Conservation (phyloP, 2,797 vertebrate species). For the Pogoniulus pusillus region DNA sequence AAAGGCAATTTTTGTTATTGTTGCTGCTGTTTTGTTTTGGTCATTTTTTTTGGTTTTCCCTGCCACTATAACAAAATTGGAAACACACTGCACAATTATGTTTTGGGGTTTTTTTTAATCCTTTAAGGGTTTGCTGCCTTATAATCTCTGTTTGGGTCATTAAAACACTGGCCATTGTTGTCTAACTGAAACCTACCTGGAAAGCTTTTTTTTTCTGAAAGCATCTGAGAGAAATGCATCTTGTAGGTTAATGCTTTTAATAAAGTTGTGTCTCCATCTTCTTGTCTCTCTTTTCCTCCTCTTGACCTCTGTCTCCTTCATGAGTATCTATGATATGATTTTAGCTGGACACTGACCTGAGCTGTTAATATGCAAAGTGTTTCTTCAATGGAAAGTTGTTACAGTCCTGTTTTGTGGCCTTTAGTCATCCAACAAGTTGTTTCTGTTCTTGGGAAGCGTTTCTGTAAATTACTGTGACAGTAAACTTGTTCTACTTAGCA, state of each 20-base stretch:
- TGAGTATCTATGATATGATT: neutral
- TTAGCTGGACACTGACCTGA: neutral
- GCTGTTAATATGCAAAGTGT: neutral
- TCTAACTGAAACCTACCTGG: fast-evolving
- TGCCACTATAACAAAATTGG: neutral
- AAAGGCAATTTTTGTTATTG: neutral
- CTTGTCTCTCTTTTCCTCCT: neutral
- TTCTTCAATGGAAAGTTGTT: neutral
- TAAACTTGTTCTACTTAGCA: neutral
- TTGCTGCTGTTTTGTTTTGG: neutral
- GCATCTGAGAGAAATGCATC: neutral
- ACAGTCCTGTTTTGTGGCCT: neutral
- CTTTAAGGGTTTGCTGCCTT: neutral
- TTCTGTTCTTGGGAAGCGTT: neutral
- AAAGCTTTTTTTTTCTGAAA: neutral
- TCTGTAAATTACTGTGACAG: neutral
- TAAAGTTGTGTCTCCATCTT: neutral
- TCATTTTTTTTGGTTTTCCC: neutral
- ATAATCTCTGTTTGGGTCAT: neutral
- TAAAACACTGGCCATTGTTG: neutral
- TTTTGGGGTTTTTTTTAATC: neutral
- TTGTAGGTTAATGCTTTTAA: neutral
- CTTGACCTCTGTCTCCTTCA: neutral
- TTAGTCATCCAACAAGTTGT: neutral
- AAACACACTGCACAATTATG: neutral